These are phyloP conservation scores for Verasper variegatus DNA, from an alignment of 2,113 vertebrate genomes.

Conservation along the genomic window DNA sequence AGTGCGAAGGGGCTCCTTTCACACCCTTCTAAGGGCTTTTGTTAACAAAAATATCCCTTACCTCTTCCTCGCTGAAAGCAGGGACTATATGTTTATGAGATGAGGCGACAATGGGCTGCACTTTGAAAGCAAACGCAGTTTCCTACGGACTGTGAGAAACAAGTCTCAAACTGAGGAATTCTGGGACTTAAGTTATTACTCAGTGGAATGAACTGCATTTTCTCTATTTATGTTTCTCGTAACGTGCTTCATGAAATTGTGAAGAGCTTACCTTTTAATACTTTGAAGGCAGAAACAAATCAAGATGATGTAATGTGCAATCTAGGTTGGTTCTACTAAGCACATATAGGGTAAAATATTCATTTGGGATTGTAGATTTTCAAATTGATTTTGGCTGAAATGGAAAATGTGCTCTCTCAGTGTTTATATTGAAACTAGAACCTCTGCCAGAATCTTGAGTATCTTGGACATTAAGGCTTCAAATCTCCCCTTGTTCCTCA, in stretches of 20 bases:
- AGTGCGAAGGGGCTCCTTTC: slow-evolving; percentile 46
- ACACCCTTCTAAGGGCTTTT: slow-evolving; percentile 55
- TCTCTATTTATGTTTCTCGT: not conserved
- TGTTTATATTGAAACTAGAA: not conserved
- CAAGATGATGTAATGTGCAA: not conserved
- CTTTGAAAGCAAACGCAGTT: slow-evolving; percentile 27
- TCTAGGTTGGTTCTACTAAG: not conserved
- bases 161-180: not conserved
- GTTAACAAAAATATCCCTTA: slow-evolving; percentile 54
- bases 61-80: slow-evolving; percentile 31
- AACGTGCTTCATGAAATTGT: not conserved
- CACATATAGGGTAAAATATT: not conserved
- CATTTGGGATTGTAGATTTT: not conserved
- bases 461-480: not conserved
- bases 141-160: slow-evolving; percentile 2
- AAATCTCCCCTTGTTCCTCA: not conserved
- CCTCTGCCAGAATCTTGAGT: not conserved
- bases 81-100: slow-evolving; percentile 56
- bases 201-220: not conserved
- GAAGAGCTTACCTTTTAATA: not conserved
- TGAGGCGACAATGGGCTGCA: slow-evolving; percentile 17
- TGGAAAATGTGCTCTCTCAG: not conserved
- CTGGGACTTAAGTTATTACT: not conserved
- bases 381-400: not conserved
- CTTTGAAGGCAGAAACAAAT: not conserved